These are phyloP conservation scores for Hypocryptadius cinnamomeus DNA, from an alignment of 2,113 vertebrate species.

Conservation along the genomic window DNA sequence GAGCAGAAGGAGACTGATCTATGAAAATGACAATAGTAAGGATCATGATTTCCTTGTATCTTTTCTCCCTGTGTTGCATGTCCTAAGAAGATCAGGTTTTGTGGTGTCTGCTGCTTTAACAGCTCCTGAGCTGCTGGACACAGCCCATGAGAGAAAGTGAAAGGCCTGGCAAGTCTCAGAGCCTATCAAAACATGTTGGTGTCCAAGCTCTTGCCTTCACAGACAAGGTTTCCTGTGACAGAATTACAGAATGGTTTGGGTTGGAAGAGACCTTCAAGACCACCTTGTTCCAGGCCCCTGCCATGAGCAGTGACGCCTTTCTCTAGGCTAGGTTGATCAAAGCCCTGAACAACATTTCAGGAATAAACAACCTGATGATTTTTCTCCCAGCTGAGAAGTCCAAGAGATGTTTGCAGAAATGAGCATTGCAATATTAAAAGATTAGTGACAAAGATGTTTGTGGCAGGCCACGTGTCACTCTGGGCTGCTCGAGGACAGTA, in stretches of 20 bases:
- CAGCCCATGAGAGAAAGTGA: neutral
- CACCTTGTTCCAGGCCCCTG: neutral
- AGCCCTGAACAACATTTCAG: neutral
- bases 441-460: neutral
- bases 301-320: neutral
- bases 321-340: neutral
- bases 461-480: neutral
- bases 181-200: neutral
- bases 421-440: neutral
- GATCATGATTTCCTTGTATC: neutral
- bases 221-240: neutral
- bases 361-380: neutral
- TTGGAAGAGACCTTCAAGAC: neutral
- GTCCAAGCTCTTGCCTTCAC: neutral
- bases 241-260: neutral
- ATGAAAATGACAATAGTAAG: neutral
- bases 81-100: neutral
- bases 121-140: neutral
- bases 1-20: neutral
- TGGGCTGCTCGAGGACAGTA: neutral
- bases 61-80: neutral
- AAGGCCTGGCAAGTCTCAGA: neutral
- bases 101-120: neutral
- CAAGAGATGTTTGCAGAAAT: neutral
- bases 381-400: neutral